phyloP scores from a whole-genome alignment of 2,888 invertebrate species.

The Epiperipatus broadwayi region DNA sequence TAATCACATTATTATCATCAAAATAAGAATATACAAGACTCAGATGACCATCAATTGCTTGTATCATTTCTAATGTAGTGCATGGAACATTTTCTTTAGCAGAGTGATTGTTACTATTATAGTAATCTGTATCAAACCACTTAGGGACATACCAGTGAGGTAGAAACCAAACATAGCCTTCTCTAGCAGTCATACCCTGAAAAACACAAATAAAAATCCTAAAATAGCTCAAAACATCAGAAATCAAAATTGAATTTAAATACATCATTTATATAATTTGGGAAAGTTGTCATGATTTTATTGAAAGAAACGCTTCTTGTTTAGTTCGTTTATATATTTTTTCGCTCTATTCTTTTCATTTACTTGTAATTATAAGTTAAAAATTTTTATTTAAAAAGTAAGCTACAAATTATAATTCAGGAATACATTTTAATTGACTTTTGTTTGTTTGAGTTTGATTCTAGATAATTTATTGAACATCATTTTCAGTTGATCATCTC shows the following conservation, averaged over 20 bases:
- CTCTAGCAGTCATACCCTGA: conserved; percentile 29
- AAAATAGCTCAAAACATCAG: too few relatives aligned
- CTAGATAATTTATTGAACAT: too few relatives aligned
- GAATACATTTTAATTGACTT: too few relatives aligned
- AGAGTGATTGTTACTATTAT: conserved; percentile 20
- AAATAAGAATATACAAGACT: conserved; percentile 47
- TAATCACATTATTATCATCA: conserved; percentile 38
- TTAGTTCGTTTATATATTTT: conserved; percentile 40
- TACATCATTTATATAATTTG: too few relatives aligned
- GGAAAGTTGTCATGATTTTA: too few relatives aligned
- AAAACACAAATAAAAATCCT: conserved; percentile 14
- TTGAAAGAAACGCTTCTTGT: conserved; percentile 29
- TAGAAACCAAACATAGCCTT: conserved; percentile 69
- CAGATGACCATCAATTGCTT: conserved; percentile 52
- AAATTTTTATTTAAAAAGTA: too few relatives aligned
- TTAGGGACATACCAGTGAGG: conserved; percentile 41
- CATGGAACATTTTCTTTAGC: conserved; percentile 37
- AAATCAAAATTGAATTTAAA: too few relatives aligned
- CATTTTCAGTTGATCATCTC: too few relatives aligned
- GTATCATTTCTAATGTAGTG: conserved; percentile 40
- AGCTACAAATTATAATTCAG: too few relatives aligned
- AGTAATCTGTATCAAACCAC: conserved; percentile 41
- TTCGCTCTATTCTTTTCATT: too few relatives aligned
- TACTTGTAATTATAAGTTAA: too few relatives aligned
- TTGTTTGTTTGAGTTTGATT: too few relatives aligned